Evolutionary conservation across 2,797 vertebrate species (phyloP).

Genomic region (Sebastiscus albofasciatus): DNA sequence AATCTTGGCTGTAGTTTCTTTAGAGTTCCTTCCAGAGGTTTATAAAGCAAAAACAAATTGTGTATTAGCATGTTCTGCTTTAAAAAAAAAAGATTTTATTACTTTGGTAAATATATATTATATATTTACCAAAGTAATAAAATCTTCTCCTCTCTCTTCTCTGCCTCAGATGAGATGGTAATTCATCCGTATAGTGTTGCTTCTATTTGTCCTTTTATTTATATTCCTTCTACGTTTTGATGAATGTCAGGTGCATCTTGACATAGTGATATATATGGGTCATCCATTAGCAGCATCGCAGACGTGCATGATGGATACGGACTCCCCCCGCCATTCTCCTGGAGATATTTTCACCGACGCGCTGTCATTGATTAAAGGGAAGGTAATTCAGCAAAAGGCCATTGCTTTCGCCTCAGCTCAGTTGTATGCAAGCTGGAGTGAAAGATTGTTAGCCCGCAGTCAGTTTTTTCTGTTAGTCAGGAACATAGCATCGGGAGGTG

Average conservation of each 20-base stretch:
- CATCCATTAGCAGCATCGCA: slow-evolving; percentile 59
- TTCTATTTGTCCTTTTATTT: slow-evolving; percentile 44
- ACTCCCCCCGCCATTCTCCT: slow-evolving; percentile 45
- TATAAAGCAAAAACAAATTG: background rate
- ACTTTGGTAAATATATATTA: too few relatives aligned
- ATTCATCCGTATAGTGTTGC: slow-evolving; percentile 19
- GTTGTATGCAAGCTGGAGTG: slow-evolving; percentile 53
- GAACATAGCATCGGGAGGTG: slow-evolving; percentile 47
- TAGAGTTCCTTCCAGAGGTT: slow-evolving; percentile 24
- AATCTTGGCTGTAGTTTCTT: slow-evolving; percentile 21
- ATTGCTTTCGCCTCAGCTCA: slow-evolving; percentile 56
- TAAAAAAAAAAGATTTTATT: background rate
- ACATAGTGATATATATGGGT: slow-evolving; percentile 63
- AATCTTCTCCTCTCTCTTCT: background rate
- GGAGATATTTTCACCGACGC: slow-evolving; percentile 62
- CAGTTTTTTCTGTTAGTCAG: slow-evolving; percentile 49
- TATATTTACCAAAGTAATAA: background rate
- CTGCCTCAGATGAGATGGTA: slow-evolving; percentile 15
- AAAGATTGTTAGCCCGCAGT: slow-evolving; percentile 72
- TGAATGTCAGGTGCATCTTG: slow-evolving; percentile 53
- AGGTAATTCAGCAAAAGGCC: slow-evolving; percentile 75
- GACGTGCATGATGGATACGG: slow-evolving; percentile 66
- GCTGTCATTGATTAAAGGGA: slow-evolving; percentile 78
- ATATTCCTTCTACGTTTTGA: slow-evolving; percentile 48
- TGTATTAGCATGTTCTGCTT: background rate